These are phyloP conservation scores for Strix occidentalis DNA, from an alignment of 2,797 vertebrate species.

Conservation along the genomic window DNA sequence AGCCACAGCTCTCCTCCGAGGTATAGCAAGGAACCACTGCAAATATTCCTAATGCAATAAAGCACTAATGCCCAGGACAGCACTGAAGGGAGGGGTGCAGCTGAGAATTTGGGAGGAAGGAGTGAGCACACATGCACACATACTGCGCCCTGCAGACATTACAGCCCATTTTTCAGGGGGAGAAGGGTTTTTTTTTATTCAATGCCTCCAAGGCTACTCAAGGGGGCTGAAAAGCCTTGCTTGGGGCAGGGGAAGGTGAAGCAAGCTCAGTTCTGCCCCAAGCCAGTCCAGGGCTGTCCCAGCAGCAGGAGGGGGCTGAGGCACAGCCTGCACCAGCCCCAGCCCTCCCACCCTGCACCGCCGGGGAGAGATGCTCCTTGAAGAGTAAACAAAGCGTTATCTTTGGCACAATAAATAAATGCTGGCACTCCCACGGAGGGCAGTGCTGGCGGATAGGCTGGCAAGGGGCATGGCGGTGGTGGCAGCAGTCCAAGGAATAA, in stretches of 20 bases:
- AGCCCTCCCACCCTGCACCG: rapidly evolving
- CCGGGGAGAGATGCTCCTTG: background rate
- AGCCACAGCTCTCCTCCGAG: background rate
- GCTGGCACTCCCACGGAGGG: background rate
- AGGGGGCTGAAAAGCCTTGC: background rate
- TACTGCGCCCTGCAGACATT: background rate
- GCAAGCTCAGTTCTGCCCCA: background rate
- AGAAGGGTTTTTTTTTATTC: background rate
- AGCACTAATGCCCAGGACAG: background rate
- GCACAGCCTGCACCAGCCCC: background rate
- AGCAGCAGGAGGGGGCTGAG: background rate
- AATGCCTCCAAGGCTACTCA: background rate
- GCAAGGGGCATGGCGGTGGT: rapidly evolving
- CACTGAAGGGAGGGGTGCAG: rapidly evolving
- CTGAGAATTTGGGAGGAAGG: background rate
- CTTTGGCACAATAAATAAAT: slow-evolving; percentile 48
- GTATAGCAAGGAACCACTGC: background rate
- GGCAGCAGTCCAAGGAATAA: background rate
- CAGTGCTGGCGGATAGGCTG: background rate
- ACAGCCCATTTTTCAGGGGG: background rate
- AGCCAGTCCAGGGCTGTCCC: background rate
- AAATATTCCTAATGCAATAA: background rate
- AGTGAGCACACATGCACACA: rapidly evolving
- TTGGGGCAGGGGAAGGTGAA: background rate
- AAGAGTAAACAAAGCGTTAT: background rate